Base-by-base conservation (phyloP, 2,797 vertebrate genomes). In the Onychomys torridus region DNA sequence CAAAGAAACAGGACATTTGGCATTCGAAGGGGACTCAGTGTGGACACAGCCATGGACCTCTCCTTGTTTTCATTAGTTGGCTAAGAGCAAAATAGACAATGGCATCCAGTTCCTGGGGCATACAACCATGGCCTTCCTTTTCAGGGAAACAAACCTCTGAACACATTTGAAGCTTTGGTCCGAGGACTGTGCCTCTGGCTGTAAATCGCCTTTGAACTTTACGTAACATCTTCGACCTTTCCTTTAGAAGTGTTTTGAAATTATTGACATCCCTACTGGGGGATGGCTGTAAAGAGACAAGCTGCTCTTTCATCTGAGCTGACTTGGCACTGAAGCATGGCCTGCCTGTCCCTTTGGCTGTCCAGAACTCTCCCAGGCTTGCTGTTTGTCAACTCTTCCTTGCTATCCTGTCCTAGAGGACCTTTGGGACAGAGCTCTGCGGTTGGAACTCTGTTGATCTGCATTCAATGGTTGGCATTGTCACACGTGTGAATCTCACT, bases 181-280 rank as follows among this genome's bases (percentile, higher is more conserved):
- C 16, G 76, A 32, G 85, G 57, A 27, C 25, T 46, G 46, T 65
- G 79, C 65, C 19, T 67, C 37, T 23, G 86, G 92, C 78, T 91
- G 5, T 73, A 84, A 84, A 78, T 73, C 55, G 63, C 76, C 17
- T 93, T 96, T 95, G 75, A 84, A 76, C 89, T 85, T 96, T 95
- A 67, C 32, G 82, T 92, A 97, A 96, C 82, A 52, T 83, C 57
- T 97, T 91, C 95, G 96, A 71, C 49, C 65, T 59, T 92, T 85
- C 37, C n/a, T 83, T 73, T 65, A 83, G 93, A 23, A 91, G 90
- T 89, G 96, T 97, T 97, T 96, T 1, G 67, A 91, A 97, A 96
- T 59, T 55, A 65, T 90, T 90, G 94, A 85, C 25, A 11, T 95
- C 77, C 76, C 19, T 59, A 55, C 65, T 90, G 87, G 91, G 96